Evolutionary conservation across 37 sponge, comb jelly and placozoan genomes (phyloP).

Genomic region (Hexactinellida sp.): DNA sequence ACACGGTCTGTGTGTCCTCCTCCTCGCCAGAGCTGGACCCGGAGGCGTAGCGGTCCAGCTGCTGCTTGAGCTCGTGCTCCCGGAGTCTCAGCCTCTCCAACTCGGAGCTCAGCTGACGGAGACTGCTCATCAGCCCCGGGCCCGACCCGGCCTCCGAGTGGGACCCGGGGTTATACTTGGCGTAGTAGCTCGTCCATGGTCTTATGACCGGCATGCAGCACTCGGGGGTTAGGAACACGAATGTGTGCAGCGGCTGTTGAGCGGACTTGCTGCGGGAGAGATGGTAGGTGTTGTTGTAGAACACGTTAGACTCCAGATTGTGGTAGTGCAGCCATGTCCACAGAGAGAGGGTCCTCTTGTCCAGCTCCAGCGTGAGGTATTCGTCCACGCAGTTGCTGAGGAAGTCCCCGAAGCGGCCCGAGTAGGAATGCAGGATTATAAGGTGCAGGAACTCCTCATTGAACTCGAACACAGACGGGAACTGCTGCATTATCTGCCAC

Average conservation of each 20-base stretch:
- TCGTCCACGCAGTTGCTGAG: slow-evolving; percentile 37
- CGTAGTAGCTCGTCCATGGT: neutral
- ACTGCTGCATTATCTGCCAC: slow-evolving; percentile 74
- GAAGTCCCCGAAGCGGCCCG: slow-evolving; percentile 65
- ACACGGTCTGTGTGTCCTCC: neutral
- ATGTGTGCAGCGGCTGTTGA: neutral
- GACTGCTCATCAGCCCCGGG: neutral
- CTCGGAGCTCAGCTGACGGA: neutral
- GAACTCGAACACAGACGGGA: slow-evolving; percentile 77
- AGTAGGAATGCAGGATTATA: slow-evolving; percentile 65
- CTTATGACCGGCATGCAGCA: neutral
- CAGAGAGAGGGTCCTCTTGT: slow-evolving; percentile 47
- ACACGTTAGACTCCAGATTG: slow-evolving; percentile 41
- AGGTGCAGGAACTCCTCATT: slow-evolving; percentile 59
- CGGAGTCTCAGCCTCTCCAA: neutral
- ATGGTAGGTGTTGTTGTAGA: slow-evolving; percentile 52
- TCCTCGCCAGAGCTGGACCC: neutral
- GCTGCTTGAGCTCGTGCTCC: neutral
- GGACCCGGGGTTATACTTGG: neutral
- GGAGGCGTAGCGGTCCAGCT: neutral
- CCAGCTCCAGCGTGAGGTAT: neutral
- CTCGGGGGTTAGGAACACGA: neutral
- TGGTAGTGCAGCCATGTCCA: slow-evolving; percentile 66
- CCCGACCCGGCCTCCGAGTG: neutral
- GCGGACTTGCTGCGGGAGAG: neutral